These are phyloP conservation scores for Tetramorium bicarinatum DNA, from an alignment of 2,888 invertebrate species.

Conservation along the genomic window DNA sequence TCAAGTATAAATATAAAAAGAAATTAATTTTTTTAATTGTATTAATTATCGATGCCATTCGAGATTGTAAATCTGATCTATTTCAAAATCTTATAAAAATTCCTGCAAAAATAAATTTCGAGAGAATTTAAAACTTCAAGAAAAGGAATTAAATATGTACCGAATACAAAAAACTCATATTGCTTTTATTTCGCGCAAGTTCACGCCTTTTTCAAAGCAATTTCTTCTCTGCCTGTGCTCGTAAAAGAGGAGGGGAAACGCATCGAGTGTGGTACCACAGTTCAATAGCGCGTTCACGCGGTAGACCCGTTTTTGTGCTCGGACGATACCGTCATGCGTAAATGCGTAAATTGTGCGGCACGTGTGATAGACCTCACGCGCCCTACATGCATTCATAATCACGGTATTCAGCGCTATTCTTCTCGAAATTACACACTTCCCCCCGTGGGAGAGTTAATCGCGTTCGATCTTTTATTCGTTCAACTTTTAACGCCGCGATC, in stretches of 20 bases:
- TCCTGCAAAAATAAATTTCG: neutral
- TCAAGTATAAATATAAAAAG: neutral
- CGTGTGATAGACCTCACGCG: conserved; percentile 56
- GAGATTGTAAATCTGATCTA: neutral
- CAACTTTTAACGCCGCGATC: conserved; percentile 45
- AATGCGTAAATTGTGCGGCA: conserved; percentile 61
- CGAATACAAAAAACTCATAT: neutral
- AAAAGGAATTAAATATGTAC: neutral
- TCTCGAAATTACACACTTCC: conserved; percentile 48
- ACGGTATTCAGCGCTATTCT: conserved; percentile 48
- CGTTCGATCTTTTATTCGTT: conserved; percentile 52
- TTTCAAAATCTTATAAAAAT: neutral
- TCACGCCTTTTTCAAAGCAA: conserved; percentile 12
- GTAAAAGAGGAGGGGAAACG: neutral
- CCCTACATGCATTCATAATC: conserved; percentile 60
- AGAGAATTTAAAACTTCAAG: neutral
- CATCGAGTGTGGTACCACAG: neutral
- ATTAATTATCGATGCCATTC: neutral
- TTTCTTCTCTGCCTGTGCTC: neutral
- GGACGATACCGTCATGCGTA: conserved; percentile 60
- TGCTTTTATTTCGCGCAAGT: conserved; percentile 12
- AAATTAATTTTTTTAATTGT: neutral
- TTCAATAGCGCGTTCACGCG: conserved; percentile 41
- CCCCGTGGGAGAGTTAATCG: conserved; percentile 46
- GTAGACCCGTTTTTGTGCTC: conserved; percentile 46